phyloP scores from a whole-genome alignment of 2,113 vertebrate genomes.

The Coreoperca whiteheadi region DNA sequence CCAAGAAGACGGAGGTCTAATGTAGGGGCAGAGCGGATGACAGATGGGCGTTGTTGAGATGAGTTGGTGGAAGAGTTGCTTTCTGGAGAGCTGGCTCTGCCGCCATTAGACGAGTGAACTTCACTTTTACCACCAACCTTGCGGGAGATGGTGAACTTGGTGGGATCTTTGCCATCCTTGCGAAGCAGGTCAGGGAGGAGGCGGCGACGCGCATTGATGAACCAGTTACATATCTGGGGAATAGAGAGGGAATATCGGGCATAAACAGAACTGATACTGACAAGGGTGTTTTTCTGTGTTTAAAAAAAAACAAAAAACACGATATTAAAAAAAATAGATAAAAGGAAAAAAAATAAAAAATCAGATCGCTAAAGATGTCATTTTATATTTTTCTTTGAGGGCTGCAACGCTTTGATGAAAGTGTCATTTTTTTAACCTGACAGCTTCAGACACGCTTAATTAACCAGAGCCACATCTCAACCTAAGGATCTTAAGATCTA shows the following conservation, averaged over 20 bases:
- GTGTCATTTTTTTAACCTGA: not conserved
- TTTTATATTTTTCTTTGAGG: not conserved
- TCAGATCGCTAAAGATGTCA: not conserved
- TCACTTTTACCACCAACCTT: constrained; percentile 85
- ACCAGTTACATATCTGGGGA: constrained; percentile 97
- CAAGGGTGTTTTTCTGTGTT: not conserved
- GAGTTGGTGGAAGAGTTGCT: constrained; percentile 72
- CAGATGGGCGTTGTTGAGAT: constrained; percentile 79
- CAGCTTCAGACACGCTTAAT: not conserved
- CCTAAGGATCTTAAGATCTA: not conserved
- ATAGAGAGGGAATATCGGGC: not conserved
- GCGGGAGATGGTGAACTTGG: constrained; percentile 94
- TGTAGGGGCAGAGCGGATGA: constrained; percentile 77
- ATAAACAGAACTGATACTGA: constrained; percentile 1
- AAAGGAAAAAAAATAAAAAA: not conserved
- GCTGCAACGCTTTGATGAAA: not conserved
- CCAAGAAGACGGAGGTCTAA: constrained; percentile 82
- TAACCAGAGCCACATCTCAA: not conserved
- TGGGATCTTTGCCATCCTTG: constrained; percentile 95
- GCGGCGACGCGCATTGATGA: constrained; percentile 95
- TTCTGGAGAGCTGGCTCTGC: constrained; percentile 65
- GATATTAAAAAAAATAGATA: not conserved
- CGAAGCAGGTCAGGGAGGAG: constrained; percentile 95
- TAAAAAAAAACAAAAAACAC: not conserved
- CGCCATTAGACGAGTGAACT: constrained; percentile 48